phyloP scores from a whole-genome alignment of 2,797 vertebrate species.

The Calcarius lapponicus region DNA sequence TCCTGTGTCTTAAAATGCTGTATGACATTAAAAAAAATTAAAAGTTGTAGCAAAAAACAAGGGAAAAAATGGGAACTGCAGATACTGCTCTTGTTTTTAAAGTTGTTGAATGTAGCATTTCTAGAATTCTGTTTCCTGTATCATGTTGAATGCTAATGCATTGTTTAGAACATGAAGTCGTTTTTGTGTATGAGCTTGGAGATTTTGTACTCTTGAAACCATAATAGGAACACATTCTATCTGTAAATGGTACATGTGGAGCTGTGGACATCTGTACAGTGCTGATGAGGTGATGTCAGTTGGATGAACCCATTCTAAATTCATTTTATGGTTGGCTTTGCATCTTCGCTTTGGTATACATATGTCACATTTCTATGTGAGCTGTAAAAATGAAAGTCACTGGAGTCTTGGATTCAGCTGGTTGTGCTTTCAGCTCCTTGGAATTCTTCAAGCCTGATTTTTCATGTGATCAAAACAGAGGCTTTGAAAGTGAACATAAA shows the following conservation, averaged over 20 bases:
- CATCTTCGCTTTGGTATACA: not conserved
- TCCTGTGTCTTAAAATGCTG: not conserved
- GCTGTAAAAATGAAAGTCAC: not conserved
- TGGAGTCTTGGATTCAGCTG: not conserved
- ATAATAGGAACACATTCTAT: not conserved
- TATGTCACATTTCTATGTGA: not conserved
- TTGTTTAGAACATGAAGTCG: not conserved
- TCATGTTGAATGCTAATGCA: not conserved
- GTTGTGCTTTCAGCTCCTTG: not conserved
- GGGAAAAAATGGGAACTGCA: not conserved
- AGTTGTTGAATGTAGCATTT: not conserved
- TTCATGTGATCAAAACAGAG: not conserved
- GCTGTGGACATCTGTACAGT: not conserved
- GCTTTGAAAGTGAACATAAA: conserved; percentile 6
- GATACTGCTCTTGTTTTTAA: not conserved
- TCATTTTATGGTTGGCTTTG: not conserved
- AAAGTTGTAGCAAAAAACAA: not conserved
- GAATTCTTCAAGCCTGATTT: not conserved
- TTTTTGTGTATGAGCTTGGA: not conserved
- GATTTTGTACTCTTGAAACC: not conserved
- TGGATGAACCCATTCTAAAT: not conserved
- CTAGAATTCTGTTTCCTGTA: not conserved
- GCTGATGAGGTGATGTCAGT: not conserved
- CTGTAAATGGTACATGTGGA: not conserved
- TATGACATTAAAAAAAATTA: not conserved